Percentiles rank a stretch among this genome's conserved stretches.
Evolutionary conservation across 2,797 vertebrate genomes (phyloP).

Genomic region (Gymnoscopelus microlampas): DNA sequence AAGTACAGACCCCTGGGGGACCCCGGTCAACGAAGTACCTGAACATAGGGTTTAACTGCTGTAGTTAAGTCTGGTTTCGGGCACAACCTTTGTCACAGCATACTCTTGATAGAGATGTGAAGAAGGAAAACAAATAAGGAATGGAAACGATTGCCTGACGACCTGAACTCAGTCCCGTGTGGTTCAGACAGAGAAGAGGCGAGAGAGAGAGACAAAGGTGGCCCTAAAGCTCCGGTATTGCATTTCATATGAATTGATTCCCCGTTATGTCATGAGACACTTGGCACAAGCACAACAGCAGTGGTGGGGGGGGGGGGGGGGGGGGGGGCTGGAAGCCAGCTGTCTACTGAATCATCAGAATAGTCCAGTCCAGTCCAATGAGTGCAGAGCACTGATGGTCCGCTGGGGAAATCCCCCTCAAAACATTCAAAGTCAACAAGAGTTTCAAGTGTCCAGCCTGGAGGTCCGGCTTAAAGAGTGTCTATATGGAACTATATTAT

Average conservation of each 20-base stretch:
- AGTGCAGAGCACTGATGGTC: slow-evolving; percentile 5
- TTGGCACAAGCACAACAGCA: slow-evolving; percentile 57
- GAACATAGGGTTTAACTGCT: no score
- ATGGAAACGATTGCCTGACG: slow-evolving; percentile 26
- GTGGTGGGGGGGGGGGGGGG: slow-evolving; percentile 15
- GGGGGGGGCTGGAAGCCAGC: slow-evolving; percentile 1
- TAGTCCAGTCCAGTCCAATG: slow-evolving; percentile 22
- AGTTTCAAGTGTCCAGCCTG: slow-evolving; percentile 40
- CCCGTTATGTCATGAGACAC: slow-evolving; percentile 36
- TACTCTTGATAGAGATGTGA: slow-evolving; percentile 12
- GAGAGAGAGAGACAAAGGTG: slow-evolving; percentile 36
- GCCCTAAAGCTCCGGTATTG: slow-evolving; percentile 53
- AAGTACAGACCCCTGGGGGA: no score
- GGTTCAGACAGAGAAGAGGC: slow-evolving; percentile 19
- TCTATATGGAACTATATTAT: neutral
- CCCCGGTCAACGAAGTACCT: no score
- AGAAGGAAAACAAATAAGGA: slow-evolving; percentile 23
- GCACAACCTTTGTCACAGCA: slow-evolving; percentile 15
- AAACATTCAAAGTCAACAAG: slow-evolving; percentile 56
- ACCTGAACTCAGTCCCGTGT: slow-evolving; percentile 12
- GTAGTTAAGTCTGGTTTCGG: no score
- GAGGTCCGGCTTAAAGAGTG: slow-evolving; percentile 16
- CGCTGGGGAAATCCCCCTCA: slow-evolving; percentile 19
- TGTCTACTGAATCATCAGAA: slow-evolving; percentile 36
- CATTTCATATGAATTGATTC: slow-evolving; percentile 56